phyloP scores from a whole-genome alignment of 2,888 invertebrate species.

The Agrochola lota region DNA sequence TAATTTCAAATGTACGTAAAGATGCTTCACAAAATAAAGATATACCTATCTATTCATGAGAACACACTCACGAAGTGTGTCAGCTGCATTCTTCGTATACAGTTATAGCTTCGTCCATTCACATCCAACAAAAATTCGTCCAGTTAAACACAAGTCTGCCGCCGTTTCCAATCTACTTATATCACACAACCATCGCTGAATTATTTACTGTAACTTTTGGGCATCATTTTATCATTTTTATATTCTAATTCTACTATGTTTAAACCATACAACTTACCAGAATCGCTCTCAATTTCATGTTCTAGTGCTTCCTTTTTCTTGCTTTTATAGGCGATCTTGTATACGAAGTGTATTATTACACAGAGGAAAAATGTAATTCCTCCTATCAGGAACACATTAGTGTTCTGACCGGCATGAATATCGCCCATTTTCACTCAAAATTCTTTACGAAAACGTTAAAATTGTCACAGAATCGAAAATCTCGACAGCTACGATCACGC shows the following conservation, averaged over 20 bases:
- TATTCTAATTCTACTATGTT: slow-evolving; percentile 11
- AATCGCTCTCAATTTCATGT: slow-evolving; percentile 82
- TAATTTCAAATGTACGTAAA: not conserved
- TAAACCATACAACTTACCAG: slow-evolving; percentile 75
- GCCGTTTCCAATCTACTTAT: slow-evolving; percentile 26
- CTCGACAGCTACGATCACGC: slow-evolving; percentile 82
- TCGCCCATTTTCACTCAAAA: slow-evolving; percentile 88
- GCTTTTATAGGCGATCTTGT: slow-evolving; percentile 81
- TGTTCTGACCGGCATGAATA: slow-evolving; percentile 80
- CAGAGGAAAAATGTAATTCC: slow-evolving; percentile 80
- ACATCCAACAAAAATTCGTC: slow-evolving; percentile 63
- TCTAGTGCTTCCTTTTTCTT: slow-evolving; percentile 82
- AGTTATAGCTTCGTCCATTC: slow-evolving; percentile 73
- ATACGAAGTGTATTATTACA: slow-evolving; percentile 83
- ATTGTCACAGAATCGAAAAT: slow-evolving; percentile 67
- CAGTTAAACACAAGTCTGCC: slow-evolving; percentile 27
- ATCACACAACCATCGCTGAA: not conserved
- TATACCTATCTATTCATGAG: slow-evolving; percentile 22
- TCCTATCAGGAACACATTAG: slow-evolving; percentile 77
- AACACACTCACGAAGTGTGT: slow-evolving; percentile 71
- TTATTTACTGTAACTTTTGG: slow-evolving; percentile 4
- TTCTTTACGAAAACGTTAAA: slow-evolving; percentile 71
- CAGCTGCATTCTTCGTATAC: slow-evolving; percentile 76
- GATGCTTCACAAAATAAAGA: slow-evolving; percentile 23
- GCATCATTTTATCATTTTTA: not conserved